Base-by-base conservation (phyloP, 2,797 vertebrate species). In the Neosilurus mollespiculum region DNA sequence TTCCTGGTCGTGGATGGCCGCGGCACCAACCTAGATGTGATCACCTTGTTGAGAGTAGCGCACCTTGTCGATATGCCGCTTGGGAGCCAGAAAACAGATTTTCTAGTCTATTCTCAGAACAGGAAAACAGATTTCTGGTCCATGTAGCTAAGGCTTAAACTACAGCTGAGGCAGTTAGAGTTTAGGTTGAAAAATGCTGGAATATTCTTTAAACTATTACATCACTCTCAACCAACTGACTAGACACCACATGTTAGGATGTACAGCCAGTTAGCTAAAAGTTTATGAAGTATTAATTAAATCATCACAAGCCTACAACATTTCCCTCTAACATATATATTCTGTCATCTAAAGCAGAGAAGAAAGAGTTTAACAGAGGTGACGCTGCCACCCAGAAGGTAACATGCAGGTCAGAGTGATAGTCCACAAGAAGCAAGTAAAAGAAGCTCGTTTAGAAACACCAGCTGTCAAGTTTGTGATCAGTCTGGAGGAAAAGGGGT, bases 361-460 rank as follows among this genome's bases (percentile, higher is more conserved):
- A 87, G 78, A 88, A 77, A 80, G 76, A 78, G 84, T 87, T 81
- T 86, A 84, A 89, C 85, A 90, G 87, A 91, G 86, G 85, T 91
- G 90, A 92, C 75, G 87, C 87, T 91, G 92, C 91, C 92, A 89
- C 91, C 91, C 90, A 88, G 83, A 84, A 91, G 92, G 91, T 89
- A 87, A 91, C 93, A 93, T 93, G 94, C 93, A 94, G 88, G 89
- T 91, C 85, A 83, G 90, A 87, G 89, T 88, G 86, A 88, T 87
- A 81, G 84, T 78, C 80, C 84, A 87, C 83, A 89, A 80, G 82
- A 85, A 89, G 85, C 80, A 70, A 88, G 83, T 77, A 65, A 83
- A 80, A 79, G 73, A 88, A 89, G 85, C 89, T 89, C 86, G 56
- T 90, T 87, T 88, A 87, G 85, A 86, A 65, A 91, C 87, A 87